Percentiles rank a stretch among this genome's conserved stretches.
phyloP scores from a whole-genome alignment of 2,113 vertebrate species.

The Chamaea fasciata region DNA sequence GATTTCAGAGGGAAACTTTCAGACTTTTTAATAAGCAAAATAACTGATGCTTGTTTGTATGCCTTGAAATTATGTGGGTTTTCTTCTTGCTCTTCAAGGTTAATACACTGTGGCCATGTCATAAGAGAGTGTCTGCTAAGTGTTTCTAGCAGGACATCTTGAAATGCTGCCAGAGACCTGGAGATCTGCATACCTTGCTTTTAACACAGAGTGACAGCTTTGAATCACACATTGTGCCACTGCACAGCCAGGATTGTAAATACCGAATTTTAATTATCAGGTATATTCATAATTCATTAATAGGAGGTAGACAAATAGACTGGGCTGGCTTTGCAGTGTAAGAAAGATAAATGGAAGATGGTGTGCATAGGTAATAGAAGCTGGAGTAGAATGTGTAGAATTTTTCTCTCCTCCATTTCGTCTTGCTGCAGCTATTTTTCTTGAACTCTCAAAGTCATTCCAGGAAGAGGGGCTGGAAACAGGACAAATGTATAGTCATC shows the following conservation, averaged over 20 bases:
- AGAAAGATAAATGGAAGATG: neutral
- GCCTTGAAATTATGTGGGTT: neutral
- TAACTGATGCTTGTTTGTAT: neutral
- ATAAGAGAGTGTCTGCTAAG: neutral
- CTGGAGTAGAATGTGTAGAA: neutral
- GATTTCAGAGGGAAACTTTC: neutral
- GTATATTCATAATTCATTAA: conserved; percentile 42
- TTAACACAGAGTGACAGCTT: neutral
- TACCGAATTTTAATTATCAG: conserved; percentile 27
- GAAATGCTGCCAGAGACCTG: conserved; percentile 7
- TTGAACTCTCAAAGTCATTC: neutral
- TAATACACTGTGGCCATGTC: neutral
- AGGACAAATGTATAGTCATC: neutral
- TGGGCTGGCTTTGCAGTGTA: neutral
- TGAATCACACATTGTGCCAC: neutral
- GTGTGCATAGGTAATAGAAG: neutral
- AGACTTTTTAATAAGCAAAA: neutral
- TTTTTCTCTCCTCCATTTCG: conserved; percentile 49
- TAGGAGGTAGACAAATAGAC: neutral
- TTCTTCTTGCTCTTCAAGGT: neutral
- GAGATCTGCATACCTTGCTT: neutral
- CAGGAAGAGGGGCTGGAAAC: neutral
- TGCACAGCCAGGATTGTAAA: neutral
- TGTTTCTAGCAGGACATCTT: conserved; percentile 28
- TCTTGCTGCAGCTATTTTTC: conserved; percentile 12